phyloP scores from a whole-genome alignment of 2,888 invertebrate genomes.

The Heteropelma amictum region DNA sequence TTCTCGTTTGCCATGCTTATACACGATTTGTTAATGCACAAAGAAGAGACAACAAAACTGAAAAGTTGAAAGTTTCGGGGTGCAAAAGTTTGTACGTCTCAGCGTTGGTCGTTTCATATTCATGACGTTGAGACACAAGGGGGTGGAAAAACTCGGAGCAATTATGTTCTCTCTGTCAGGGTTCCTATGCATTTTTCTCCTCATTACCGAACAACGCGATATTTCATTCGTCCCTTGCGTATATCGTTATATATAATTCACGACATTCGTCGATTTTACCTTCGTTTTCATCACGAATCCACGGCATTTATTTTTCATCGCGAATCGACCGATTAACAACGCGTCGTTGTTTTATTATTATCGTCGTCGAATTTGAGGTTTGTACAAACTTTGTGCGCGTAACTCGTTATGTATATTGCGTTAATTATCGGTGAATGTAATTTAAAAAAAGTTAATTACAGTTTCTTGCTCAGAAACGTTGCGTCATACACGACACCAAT shows the following conservation, averaged over 20 bases:
- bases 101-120: neutral
- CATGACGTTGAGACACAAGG: conserved; percentile 1
- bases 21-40: neutral
- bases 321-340: conserved; percentile 18
- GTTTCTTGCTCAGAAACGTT: too few relatives aligned
- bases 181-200: neutral
- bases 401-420: too few relatives aligned
- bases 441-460: too few relatives aligned
- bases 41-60: neutral
- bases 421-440: too few relatives aligned
- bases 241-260: conserved; percentile 23
- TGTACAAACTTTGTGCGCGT: neutral
- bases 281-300: neutral
- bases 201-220: conserved; percentile 44
- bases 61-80: neutral
- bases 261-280: conserved; percentile 15
- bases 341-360: conserved; percentile 3
- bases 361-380: neutral
- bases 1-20: neutral
- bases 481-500: too few relatives aligned
- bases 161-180: neutral
- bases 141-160: conserved; percentile 24
- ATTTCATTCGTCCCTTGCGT: conserved; percentile 34
- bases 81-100: neutral
- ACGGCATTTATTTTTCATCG: neutral